These are phyloP conservation scores for Semotilus atromaculatus DNA, from an alignment of 2,797 vertebrate genomes.

Conservation along the genomic window DNA sequence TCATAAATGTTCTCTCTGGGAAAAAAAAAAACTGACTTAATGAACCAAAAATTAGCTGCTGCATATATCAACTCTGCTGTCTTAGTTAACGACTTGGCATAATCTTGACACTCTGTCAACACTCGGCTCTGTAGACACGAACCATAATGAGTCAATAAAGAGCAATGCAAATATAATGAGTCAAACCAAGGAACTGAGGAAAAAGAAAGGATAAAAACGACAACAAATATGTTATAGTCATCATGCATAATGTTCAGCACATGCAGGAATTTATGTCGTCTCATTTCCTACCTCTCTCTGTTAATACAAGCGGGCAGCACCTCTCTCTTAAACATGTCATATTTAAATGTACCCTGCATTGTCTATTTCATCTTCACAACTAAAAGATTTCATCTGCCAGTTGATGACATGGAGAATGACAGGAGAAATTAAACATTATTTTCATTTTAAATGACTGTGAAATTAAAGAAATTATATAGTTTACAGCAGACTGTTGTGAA, in stretches of 20 bases:
- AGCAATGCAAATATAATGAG: slow-evolving; percentile 61
- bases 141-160: slow-evolving; percentile 50
- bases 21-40: slow-evolving; percentile 16
- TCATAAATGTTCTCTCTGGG: slow-evolving; percentile 22
- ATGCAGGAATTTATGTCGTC: slow-evolving; percentile 67
- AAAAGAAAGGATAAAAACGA: slow-evolving; percentile 47
- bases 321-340: slow-evolving; percentile 68
- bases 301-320: slow-evolving; percentile 56
- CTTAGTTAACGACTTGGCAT: slow-evolving; percentile 31
- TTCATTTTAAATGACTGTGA: not conserved
- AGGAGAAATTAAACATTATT: not conserved
- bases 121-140: slow-evolving; percentile 37
- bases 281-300: slow-evolving; percentile 33
- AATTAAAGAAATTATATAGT: not conserved
- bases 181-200: slow-evolving; percentile 61
- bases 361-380: not conserved
- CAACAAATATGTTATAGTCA: slow-evolving; percentile 78
- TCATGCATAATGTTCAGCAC: slow-evolving; percentile 94
- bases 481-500: not conserved
- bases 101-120: slow-evolving; percentile 46
- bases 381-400: not conserved
- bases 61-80: slow-evolving; percentile 40
- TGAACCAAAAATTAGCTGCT: slow-evolving; percentile 35
- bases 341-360: not conserved
- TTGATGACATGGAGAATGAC: not conserved